Conservation (phyloP, 2,797 vertebrate genomes). For the Schizothorax lantsangensis region DNA sequence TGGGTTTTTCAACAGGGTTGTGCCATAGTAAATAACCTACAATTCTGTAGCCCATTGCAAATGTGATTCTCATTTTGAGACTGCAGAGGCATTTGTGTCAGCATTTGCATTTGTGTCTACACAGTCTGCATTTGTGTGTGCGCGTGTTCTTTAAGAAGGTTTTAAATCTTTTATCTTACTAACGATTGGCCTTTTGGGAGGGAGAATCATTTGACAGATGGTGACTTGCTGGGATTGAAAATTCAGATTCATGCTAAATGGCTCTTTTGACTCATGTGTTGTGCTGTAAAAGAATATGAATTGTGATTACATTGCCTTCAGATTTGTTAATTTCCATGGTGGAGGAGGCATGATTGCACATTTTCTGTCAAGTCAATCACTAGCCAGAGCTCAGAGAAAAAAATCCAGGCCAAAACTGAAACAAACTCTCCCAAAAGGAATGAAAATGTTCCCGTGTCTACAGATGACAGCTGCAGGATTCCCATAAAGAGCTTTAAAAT, state of each 20-base stretch:
- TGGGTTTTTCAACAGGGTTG: too few relatives aligned
- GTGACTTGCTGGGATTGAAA: not conserved
- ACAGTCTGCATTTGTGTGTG: not conserved
- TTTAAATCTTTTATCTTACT: not conserved
- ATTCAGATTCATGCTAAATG: slow-evolving; percentile 8
- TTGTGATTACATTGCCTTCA: not conserved
- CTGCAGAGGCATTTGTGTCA: too few relatives aligned
- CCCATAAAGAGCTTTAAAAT: too few relatives aligned
- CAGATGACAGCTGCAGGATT: too few relatives aligned
- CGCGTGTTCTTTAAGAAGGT: not conserved
- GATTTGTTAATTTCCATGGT: not conserved
- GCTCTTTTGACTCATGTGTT: not conserved
- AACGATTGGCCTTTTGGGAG: not conserved
- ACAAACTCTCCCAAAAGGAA: not conserved
- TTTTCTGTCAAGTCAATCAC: too few relatives aligned
- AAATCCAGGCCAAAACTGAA: not conserved
- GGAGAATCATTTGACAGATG: not conserved
- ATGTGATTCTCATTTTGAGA: not conserved
- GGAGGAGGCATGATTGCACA: not conserved
- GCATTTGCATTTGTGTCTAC: too few relatives aligned
- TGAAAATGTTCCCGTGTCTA: not conserved
- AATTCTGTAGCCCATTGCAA: not conserved
- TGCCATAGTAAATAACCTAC: not conserved
- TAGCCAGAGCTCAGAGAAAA: not conserved
- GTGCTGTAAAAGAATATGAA: not conserved